phyloP scores from a whole-genome alignment of 35 echinoderm and acorn worm genomes.

The Anneissia japonica region DNA sequence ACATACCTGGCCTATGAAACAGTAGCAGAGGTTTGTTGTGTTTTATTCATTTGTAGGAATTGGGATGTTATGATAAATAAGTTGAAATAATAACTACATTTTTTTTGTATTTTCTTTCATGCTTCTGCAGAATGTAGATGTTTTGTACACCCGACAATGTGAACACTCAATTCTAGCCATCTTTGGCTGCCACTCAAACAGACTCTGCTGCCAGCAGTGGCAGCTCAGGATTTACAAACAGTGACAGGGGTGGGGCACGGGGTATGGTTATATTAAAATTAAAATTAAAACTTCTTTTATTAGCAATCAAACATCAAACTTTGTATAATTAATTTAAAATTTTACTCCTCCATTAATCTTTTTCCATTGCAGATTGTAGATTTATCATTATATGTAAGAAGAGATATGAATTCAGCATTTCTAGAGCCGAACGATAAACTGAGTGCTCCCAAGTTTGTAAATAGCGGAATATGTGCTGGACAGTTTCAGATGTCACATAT shows the following conservation, averaged over 20 bases:
- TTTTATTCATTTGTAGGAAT: neutral
- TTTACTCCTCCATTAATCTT: too few species aligned
- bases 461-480: neutral
- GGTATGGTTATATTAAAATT: neutral
- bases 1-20: slow-evolving; percentile 87
- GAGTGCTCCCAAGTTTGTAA: slow-evolving; percentile 58
- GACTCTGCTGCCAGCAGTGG: neutral
- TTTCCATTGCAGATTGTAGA: slow-evolving; percentile 73
- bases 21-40: slow-evolving; percentile 74
- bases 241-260: neutral
- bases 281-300: neutral
- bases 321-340: too few species aligned
- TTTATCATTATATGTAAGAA: slow-evolving; percentile 60
- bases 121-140: neutral
- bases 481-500: neutral
- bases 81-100: neutral
- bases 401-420: slow-evolving; percentile 55
- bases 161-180: too few species aligned
- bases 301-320: too few species aligned
- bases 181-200: neutral
- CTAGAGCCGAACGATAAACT: slow-evolving; percentile 71
- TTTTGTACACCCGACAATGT: too few species aligned
- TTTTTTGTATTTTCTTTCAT: neutral
- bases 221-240: neutral
- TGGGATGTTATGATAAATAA: neutral